Conservation (phyloP, 2,113 vertebrate genomes). For the Thinocorus orbignyianus region DNA sequence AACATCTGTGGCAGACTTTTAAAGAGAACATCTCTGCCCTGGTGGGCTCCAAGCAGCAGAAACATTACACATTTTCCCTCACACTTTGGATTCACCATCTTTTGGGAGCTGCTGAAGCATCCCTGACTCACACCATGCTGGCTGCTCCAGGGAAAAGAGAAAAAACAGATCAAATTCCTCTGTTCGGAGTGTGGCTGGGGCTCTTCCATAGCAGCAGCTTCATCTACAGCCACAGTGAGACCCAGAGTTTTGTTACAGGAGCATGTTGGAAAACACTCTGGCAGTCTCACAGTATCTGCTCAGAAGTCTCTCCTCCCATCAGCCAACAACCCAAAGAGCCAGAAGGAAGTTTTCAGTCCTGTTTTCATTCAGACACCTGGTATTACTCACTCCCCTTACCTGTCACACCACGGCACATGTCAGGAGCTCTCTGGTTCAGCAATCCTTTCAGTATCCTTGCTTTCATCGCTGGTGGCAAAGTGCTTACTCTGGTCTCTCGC, state of each 20-base stretch:
- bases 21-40: neutral
- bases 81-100: neutral
- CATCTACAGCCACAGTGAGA: neutral
- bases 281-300: neutral
- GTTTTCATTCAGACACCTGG: neutral
- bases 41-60: neutral
- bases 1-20: conserved; percentile 17
- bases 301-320: neutral
- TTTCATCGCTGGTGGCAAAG: neutral
- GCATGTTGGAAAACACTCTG: neutral
- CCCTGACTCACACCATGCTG: neutral
- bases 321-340: neutral
- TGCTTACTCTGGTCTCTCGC: neutral
- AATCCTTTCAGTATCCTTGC: neutral
- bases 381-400: neutral
- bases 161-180: neutral
- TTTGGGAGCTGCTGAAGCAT: neutral
- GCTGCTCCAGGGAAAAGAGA: neutral
- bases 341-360: neutral
- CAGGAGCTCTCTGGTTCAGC: neutral
- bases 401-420: neutral
- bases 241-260: neutral
- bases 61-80: neutral
- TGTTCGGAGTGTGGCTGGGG: neutral
- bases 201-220: neutral